A percentile compares a stretch with the other conserved stretches of the same genome.
Conservation (phyloP, 2,113 vertebrate species). For the Odobenus rosmarus region DNA sequence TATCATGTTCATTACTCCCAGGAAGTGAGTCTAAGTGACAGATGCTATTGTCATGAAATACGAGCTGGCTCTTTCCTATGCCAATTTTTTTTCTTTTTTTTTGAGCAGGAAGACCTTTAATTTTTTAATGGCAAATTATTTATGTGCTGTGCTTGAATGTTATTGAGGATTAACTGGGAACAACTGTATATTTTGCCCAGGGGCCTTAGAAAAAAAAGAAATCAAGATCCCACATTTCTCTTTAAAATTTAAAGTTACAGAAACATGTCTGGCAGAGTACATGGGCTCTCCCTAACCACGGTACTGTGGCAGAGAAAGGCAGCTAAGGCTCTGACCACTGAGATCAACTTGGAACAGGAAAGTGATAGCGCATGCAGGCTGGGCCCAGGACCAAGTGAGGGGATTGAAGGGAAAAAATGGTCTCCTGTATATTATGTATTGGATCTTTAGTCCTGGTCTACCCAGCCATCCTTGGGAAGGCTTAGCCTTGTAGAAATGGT, state of each 20-base stretch:
- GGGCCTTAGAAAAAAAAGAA: not conserved
- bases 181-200: not conserved
- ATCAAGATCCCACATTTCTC: not conserved
- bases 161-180: constrained; percentile 50
- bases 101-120: constrained; percentile 35
- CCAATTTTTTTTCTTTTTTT: not conserved
- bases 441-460: not conserved
- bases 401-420: not conserved
- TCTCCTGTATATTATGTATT: not conserved
- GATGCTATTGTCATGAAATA: not conserved
- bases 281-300: not conserved
- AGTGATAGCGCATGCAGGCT: accelerated
- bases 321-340: not conserved
- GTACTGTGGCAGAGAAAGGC: not conserved
- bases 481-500: not conserved
- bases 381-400: not conserved
- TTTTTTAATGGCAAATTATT: constrained; percentile 49
- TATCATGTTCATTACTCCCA: not conserved
- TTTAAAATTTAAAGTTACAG: not conserved
- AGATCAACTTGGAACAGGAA: not conserved
- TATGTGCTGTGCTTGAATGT: not conserved
- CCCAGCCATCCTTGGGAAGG: no score
- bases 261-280: not conserved
- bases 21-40: constrained; percentile 6
- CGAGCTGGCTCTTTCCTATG: not conserved